Base-by-base conservation (phyloP, 37 sponge, comb jelly and placozoan species). In the Halichondria panicea region DNA sequence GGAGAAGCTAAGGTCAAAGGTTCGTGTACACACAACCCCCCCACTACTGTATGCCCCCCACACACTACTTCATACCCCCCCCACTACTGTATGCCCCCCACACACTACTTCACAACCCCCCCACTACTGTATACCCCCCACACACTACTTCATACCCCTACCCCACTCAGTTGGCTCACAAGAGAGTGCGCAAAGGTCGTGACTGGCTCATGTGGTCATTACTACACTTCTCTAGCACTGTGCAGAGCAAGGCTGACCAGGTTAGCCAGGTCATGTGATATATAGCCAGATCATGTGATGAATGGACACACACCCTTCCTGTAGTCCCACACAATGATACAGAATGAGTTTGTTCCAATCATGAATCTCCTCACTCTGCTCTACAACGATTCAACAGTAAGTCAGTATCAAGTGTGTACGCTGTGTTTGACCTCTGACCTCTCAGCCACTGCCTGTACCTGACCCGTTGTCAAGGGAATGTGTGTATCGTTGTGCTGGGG, bases 171-270 rank as follows among this genome's bases (percentile, higher is more conserved):
- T 40, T 88, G 73, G 39, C 66, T 31, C 77, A 63, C 42, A 21
- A 39, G 38, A 43, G 45, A 5, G 63, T 45, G 34, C 52, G 74
- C 19, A 88, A 88, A 36, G 89, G 84, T 6, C 53, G 84, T 28
- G 78, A 78, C 62, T 88, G 79, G 68, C 79, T 88, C 55, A 88
- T 88, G 89, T 88, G 89, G 89, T 78, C 84, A 40, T 44, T 72
- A 0, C 84, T 82, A 33, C 89, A 88, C 54, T 83, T 75, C 59
- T 72, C 84, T 3, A 84, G 84, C 54, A 84, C 82, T 1, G 57
- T 78, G 3, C 79, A 78, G 79, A 78, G 79, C 68, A 78, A 78
- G 66, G 22, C 12, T 24, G 53, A 50, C 1, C 70, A 70, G 53
- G 9, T n/a, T n/a, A n/a, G n/a, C n/a, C 67, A 66, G 67, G 67